Evolutionary conservation across 2,888 invertebrate species (phyloP).

Genomic region (Orthosia cruda): DNA sequence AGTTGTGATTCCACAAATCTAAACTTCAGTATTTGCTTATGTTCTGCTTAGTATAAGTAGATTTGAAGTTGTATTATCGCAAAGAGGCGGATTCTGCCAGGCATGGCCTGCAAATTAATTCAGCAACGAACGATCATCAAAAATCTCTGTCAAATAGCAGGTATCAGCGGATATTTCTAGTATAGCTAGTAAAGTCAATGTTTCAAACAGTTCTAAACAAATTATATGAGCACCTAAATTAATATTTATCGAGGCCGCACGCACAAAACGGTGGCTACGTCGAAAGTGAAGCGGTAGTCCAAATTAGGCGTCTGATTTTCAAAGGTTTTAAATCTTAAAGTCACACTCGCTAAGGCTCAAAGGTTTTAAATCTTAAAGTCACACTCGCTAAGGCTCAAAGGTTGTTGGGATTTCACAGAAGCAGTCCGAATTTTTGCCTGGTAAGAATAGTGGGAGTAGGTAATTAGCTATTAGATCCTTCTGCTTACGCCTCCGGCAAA

Average conservation of each 20-base stretch:
- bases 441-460: not conserved
- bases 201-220: not conserved
- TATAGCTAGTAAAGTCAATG: not conserved
- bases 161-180: conserved; percentile 13
- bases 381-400: no score
- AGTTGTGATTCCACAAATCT: not conserved
- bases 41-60: not conserved
- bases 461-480: not conserved
- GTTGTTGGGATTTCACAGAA: no score
- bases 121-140: not conserved
- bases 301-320: not conserved
- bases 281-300: not conserved
- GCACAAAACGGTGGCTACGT: not conserved
- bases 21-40: not conserved
- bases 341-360: no score
- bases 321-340: no score
- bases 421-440: not conserved
- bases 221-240: conserved; percentile 8
- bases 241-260: conserved; percentile 38
- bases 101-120: not conserved
- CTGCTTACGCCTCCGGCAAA: not conserved
- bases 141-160: not conserved
- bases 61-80: not conserved
- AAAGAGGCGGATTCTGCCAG: not conserved
- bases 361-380: no score